Evolutionary conservation across 2,113 vertebrate species (phyloP).

Genomic region (Carassius auratus): DNA sequence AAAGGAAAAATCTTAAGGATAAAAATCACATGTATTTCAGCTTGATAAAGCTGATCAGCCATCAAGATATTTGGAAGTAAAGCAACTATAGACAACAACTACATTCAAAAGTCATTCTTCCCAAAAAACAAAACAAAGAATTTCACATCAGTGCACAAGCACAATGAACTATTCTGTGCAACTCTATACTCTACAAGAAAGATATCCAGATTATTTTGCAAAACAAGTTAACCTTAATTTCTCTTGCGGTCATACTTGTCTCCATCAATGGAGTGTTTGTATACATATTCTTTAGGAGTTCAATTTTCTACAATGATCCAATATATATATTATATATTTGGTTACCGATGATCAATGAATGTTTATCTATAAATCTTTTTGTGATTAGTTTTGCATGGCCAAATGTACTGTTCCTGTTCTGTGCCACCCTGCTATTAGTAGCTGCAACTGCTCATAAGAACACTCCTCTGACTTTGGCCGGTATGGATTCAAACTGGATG

Average conservation of each 20-base stretch:
- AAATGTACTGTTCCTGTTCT: conserved; percentile 38
- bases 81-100: too few relatives aligned
- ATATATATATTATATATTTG: conserved; percentile 60
- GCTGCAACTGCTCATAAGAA: conserved; percentile 55
- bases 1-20: too few relatives aligned
- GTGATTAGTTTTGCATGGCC: conserved; percentile 19
- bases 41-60: too few relatives aligned
- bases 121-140: not conserved
- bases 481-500: conserved; percentile 56
- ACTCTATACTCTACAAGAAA: not conserved
- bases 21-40: too few relatives aligned
- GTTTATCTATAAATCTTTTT: conserved; percentile 14
- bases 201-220: conserved; percentile 11
- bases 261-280: conserved; percentile 53
- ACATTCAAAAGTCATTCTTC: not conserved
- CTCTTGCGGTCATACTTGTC: conserved; percentile 43
- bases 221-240: conserved; percentile 27
- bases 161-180: conserved; percentile 37
- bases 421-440: conserved; percentile 33
- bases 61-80: not conserved
- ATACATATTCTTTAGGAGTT: conserved; percentile 44
- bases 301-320: conserved; percentile 49
- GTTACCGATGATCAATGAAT: conserved; percentile 57
- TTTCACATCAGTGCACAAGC: not conserved
- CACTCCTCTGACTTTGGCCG: conserved; percentile 68